These are phyloP conservation scores for Rotaria sp. DNA, from an alignment of 2,888 invertebrate species.

Conservation along the genomic window DNA sequence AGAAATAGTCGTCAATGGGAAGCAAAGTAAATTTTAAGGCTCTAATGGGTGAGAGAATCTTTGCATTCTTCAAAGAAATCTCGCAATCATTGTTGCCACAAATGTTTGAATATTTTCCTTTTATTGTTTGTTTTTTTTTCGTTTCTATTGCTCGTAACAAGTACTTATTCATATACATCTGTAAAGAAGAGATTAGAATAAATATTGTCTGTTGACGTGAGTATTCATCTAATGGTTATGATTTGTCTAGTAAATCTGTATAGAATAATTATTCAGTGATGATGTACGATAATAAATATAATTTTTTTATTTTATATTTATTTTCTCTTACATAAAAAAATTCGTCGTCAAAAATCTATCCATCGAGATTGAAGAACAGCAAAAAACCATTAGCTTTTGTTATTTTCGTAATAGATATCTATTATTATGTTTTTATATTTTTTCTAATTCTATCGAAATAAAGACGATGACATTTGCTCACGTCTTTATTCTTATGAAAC, in stretches of 20 bases:
- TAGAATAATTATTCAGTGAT: neutral
- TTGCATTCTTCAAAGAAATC: neutral
- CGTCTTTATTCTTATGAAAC: neutral
- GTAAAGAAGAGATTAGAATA: neutral
- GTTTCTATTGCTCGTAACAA: neutral
- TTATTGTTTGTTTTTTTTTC: neutral
- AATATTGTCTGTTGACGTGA: neutral
- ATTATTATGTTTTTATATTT: neutral
- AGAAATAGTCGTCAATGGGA: neutral
- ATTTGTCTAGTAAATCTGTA: neutral
- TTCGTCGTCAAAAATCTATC: no score
- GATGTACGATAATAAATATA: neutral
- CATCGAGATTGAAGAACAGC: no score
- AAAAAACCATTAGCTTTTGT: no score
- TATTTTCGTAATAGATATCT: no score
- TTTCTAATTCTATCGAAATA: neutral
- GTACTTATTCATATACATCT: neutral
- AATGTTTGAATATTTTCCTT: neutral
- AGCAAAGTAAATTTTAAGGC: neutral
- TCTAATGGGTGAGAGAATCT: constrained; percentile 7
- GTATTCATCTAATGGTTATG: neutral
- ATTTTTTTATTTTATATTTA: neutral
- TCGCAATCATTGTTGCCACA: constrained; percentile 15
- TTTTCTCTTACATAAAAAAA: no score
- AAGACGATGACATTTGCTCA: neutral